These are phyloP conservation scores for Synchiropus splendidus DNA, from an alignment of 2,113 vertebrate genomes.

Conservation along the genomic window DNA sequence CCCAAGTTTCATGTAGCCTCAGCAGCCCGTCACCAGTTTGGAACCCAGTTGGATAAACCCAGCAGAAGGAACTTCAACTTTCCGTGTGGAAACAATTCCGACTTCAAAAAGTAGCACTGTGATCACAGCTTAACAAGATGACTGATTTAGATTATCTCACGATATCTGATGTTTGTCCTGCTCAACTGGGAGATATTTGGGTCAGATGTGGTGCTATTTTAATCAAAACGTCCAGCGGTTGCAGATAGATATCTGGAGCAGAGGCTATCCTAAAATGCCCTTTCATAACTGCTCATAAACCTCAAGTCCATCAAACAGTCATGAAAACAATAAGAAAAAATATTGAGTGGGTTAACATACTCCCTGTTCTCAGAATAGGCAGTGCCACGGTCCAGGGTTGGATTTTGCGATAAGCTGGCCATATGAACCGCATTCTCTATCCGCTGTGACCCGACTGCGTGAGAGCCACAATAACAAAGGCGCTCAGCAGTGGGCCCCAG, in stretches of 20 bases:
- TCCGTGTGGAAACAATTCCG: background rate
- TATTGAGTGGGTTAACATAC: slow-evolving; percentile 12
- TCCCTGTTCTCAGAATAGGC: slow-evolving; percentile 37
- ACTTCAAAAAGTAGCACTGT: background rate
- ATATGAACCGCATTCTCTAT: slow-evolving; percentile 51
- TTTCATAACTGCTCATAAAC: slow-evolving; percentile 27
- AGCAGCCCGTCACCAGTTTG: too few relatives aligned
- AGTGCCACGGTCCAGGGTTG: slow-evolving; percentile 28
- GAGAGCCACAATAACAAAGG: slow-evolving; percentile 59
- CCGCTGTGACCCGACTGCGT: slow-evolving; percentile 42
- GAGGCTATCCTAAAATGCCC: slow-evolving; percentile 28
- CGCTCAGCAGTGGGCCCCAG: slow-evolving; percentile 48
- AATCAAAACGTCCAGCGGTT: slow-evolving; percentile 40
- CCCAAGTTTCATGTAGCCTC: too few relatives aligned
- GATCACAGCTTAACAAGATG: background rate
- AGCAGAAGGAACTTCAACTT: too few relatives aligned
- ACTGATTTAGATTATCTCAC: too few relatives aligned
- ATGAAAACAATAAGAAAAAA: slow-evolving; percentile 6
- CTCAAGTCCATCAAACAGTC: slow-evolving; percentile 22
- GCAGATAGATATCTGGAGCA: slow-evolving; percentile 26
- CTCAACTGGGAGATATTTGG: slow-evolving; percentile 9
- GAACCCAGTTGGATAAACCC: too few relatives aligned
- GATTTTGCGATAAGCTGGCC: slow-evolving; percentile 55
- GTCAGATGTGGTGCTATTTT: slow-evolving; percentile 27
- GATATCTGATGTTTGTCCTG: too few relatives aligned